Evolutionary conservation across 37 sponge, comb jelly and placozoan species (phyloP).

Genomic region (Cliona cf. orientalis): DNA sequence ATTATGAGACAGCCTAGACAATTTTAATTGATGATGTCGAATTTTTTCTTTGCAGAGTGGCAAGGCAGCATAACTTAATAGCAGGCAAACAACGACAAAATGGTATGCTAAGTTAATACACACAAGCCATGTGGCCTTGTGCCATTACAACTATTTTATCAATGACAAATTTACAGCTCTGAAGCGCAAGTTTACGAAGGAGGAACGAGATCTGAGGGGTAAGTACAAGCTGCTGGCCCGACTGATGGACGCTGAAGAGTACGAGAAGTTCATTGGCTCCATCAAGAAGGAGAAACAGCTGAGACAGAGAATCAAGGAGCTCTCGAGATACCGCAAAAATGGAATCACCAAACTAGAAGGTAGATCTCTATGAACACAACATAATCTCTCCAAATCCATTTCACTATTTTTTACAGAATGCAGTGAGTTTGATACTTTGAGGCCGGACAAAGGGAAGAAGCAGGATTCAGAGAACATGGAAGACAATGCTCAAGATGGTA

Average conservation of each 20-base stretch:
- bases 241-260: constrained; percentile 63
- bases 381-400: too few species aligned
- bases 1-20: too few species aligned
- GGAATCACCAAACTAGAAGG: constrained; percentile 79
- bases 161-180: constrained; percentile 39
- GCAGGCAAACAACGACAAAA: constrained; percentile 67
- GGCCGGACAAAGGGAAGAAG: constrained; percentile 25
- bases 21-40: too few species aligned
- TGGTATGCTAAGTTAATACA: constrained; percentile 36
- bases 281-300: constrained; percentile 76
- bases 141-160: too few species aligned
- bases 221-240: constrained; percentile 63
- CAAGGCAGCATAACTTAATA: constrained; percentile 58
- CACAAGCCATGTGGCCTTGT: not conserved
- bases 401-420: constrained; percentile 39
- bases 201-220: constrained; percentile 68
- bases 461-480: constrained; percentile 20
- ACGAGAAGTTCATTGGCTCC: constrained; percentile 66
- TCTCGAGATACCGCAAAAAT: constrained; percentile 60
- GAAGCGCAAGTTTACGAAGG: constrained; percentile 64
- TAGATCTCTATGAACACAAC: too few species aligned
- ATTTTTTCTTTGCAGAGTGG: constrained; percentile 39
- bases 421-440: constrained; percentile 49
- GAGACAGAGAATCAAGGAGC: constrained; percentile 61
- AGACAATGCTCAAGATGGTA: not conserved